Evolutionary conservation across 2,113 vertebrate species (phyloP).

Genomic region (Dasyornis broadbenti): DNA sequence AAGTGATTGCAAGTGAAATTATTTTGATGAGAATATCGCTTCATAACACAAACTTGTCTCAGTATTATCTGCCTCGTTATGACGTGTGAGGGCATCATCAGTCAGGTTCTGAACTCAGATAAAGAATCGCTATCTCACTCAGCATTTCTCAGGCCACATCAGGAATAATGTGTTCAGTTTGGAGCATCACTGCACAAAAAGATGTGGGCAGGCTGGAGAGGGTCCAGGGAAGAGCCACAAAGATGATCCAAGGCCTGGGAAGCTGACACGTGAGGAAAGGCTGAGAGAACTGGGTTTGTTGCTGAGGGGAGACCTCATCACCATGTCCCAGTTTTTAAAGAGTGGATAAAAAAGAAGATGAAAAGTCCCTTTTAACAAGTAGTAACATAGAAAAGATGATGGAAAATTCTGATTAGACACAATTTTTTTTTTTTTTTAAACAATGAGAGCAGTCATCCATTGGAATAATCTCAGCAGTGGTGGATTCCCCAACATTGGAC

Average conservation of each 20-base stretch:
- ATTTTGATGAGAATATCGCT: not conserved
- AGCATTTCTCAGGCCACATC: not conserved
- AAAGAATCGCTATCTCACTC: fast-evolving
- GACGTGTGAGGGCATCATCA: not conserved
- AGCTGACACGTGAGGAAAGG: not conserved
- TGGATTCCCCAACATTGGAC: not conserved
- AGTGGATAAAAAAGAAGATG: not conserved
- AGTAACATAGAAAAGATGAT: not conserved
- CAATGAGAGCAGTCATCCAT: too few species aligned
- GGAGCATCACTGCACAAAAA: not conserved
- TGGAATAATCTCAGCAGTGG: not conserved
- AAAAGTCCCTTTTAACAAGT: not conserved
- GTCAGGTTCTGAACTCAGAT: not conserved
- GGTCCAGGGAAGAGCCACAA: not conserved
- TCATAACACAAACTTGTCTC: not conserved
- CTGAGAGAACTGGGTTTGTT: not conserved
- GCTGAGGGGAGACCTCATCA: not conserved
- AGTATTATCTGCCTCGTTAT: not conserved
- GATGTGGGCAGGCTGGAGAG: not conserved
- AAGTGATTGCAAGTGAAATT: slow-evolving; percentile 19
- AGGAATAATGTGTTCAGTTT: not conserved
- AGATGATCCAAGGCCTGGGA: not conserved
- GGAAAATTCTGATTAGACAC: not conserved
- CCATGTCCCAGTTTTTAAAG: not conserved
- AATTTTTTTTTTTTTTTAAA: not conserved